Evolutionary conservation across 2,113 vertebrate species (phyloP), one percentile per base, ranked within the genome.

Genomic region (Rhynchomys soricoides): DNA sequence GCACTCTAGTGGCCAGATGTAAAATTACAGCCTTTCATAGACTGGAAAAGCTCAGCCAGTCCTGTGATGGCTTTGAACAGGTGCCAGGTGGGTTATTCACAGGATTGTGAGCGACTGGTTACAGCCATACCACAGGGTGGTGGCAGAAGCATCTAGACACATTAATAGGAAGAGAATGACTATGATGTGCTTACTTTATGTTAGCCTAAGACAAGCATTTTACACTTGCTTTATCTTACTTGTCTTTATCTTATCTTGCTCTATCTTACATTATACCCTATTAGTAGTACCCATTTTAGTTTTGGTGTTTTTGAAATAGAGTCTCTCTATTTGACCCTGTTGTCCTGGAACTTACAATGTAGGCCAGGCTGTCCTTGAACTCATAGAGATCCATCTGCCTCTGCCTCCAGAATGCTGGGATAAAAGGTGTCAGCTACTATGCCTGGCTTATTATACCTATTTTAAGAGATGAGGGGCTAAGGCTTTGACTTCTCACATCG

Each of bases 1-100:
- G 95, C 83, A 74, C 82, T 90, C 95, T 21, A 82, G 95, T 95
- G 97, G 96, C 74, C 64, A 48, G 50, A 9, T 85, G 7, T 34
- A 31, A 87, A 83, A 81, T 83, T 79, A 83, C 95, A 95, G 29
- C 12, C 17, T 68, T 59, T 52, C 57, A 12, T 40, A 8, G 40
- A 7, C 1, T 7, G 73, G 1, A n/a, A 55, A n/a, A 26, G n/a
- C 1, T 4, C 50, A 64, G 26, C 5, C 17, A 21, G 7, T 24
- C 1, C 45, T 24, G 52, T 29, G 43, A 11, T 34, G 37, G 43
- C 34, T n/a, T 45, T 43, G 22, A 55, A 10, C 19, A 2, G 15
- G n/a, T 24, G 12, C n/a, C 64, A 3, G 0, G 29, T 50, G 9
- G 24, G 11, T 43, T 45, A 24, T 70, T 70, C 5, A 55, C 1